Percentiles rank a stretch among this genome's conserved stretches.
Evolutionary conservation across 2,113 vertebrate species (phyloP).

Genomic region (Callospermophilus lateralis): DNA sequence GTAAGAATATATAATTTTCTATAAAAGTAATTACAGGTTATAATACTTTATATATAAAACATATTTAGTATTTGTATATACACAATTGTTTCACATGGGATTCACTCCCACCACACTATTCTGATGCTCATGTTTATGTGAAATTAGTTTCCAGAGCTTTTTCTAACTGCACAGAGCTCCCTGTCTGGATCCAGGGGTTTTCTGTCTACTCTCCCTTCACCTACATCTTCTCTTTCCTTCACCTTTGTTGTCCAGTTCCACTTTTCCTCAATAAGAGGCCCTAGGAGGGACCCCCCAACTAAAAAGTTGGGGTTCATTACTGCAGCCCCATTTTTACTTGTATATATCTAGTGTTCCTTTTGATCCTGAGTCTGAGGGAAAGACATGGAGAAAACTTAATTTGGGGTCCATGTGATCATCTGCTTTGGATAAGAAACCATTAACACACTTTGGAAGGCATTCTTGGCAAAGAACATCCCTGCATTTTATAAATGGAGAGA

Average conservation of each 20-base stretch:
- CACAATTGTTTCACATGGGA: neutral
- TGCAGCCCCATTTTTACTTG: neutral
- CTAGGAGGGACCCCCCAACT: neutral
- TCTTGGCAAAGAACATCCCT: neutral
- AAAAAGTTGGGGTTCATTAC: neutral
- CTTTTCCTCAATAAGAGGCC: neutral
- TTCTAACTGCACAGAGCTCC: neutral
- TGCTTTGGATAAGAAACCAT: slow-evolving; percentile 5
- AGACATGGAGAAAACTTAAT: neutral
- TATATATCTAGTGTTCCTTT: neutral
- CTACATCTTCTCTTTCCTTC: neutral
- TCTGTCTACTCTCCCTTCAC: neutral
- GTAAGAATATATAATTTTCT: too few species aligned
- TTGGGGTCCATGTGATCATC: neutral
- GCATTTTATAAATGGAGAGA: neutral
- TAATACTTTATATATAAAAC: too few species aligned
- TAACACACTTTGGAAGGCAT: neutral
- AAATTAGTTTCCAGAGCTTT: neutral
- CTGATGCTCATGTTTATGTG: neutral
- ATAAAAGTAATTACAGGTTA: too few species aligned
- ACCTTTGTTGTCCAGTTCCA: neutral
- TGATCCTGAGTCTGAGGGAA: neutral
- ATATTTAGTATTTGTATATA: too few species aligned
- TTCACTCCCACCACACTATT: neutral
- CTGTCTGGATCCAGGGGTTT: too few species aligned